A percentile compares a stretch with the other conserved stretches of the same genome.
These are phyloP conservation scores for Semotilus atromaculatus DNA, from an alignment of 2,797 vertebrate species.

Conservation along the genomic window DNA sequence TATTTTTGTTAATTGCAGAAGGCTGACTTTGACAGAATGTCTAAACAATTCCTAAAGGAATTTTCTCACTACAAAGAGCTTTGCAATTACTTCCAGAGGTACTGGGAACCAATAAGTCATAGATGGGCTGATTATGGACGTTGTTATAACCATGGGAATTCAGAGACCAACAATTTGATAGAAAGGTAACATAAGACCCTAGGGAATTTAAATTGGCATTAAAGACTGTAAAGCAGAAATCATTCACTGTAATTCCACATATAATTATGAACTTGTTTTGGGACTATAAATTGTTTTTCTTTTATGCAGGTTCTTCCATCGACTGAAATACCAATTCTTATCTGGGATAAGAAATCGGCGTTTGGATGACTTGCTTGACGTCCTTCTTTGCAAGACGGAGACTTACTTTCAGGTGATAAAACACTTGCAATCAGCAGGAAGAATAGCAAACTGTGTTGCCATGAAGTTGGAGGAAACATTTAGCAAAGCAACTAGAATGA, in stretches of 20 bases:
- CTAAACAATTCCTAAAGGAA: background rate
- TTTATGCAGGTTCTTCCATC: background rate
- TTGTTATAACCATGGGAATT: constrained; percentile 27
- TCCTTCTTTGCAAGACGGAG: constrained; percentile 2
- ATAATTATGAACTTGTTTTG: background rate
- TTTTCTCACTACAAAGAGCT: background rate
- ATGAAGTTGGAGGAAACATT: constrained; percentile 14
- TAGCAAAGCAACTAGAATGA: constrained; percentile 4
- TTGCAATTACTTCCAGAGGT: background rate
- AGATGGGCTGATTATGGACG: constrained; percentile 23
- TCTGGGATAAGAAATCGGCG: constrained; percentile 10
- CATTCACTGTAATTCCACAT: background rate
- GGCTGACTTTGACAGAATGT: background rate
- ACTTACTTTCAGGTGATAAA: constrained; percentile 9
- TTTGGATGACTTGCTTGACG: background rate
- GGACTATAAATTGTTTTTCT: background rate
- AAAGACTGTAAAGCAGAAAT: no score
- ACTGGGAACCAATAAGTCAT: background rate
- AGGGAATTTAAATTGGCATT: no score
- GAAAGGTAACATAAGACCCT: background rate
- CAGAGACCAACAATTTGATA: constrained; percentile 17
- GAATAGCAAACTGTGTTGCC: constrained; percentile 9
- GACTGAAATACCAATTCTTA: constrained; percentile 16
- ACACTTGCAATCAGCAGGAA: background rate
- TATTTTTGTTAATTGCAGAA: background rate